phyloP scores from a whole-genome alignment of 2,113 vertebrate species.

The Heterotis niloticus region DNA sequence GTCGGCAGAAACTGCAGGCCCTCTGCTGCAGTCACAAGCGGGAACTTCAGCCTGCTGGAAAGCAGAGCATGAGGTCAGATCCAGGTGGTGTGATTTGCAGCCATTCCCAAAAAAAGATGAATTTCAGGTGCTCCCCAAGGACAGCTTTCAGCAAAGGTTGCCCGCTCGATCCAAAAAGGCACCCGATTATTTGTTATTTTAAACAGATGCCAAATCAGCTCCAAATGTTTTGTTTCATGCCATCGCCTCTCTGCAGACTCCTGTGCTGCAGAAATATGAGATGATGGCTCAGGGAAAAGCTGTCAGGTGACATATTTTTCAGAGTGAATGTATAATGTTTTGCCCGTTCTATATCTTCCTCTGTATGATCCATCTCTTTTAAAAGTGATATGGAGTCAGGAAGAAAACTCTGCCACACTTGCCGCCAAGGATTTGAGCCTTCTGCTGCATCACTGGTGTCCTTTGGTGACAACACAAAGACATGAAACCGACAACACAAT shows the following conservation, averaged over 20 bases:
- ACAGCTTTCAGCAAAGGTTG: not conserved
- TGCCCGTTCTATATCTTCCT: not conserved
- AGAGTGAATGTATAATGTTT: constrained; percentile 18
- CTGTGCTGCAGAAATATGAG: constrained; percentile 11
- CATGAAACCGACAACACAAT: too few species aligned
- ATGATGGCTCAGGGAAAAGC: constrained; percentile 3
- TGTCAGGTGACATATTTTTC: constrained; percentile 11
- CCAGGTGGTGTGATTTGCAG: too few species aligned
- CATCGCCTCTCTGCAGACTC: not conserved
- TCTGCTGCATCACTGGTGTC: not conserved
- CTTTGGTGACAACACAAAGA: too few species aligned
- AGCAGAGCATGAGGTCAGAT: too few species aligned
- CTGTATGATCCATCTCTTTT: not conserved
- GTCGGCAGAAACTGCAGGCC: not conserved
- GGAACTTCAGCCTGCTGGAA: not conserved
- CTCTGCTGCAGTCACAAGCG: not conserved
- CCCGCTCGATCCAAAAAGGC: not conserved
- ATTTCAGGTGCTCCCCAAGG: not conserved
- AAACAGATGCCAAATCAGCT: not conserved
- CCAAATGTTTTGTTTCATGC: not conserved
- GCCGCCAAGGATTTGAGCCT: not conserved
- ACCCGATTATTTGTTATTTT: not conserved
- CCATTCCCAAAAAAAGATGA: not conserved
- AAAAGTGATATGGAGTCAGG: not conserved
- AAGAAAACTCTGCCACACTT: too few species aligned